Conservation (phyloP, 2,797 vertebrate genomes). For the Lepus townsendii region DNA sequence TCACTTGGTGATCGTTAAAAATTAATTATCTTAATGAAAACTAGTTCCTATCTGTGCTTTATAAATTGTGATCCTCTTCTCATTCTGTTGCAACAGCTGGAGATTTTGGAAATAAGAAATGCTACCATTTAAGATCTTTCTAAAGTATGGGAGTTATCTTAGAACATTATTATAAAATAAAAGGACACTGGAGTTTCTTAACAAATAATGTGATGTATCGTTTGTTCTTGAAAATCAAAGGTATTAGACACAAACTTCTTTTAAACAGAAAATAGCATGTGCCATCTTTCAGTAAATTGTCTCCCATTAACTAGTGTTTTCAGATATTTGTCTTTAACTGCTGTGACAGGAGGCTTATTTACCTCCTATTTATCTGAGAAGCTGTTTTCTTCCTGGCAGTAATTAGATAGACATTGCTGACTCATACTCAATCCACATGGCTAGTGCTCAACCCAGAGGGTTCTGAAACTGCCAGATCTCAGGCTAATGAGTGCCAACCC, state of each 20-base stretch:
- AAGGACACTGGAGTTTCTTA: neutral
- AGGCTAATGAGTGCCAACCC: neutral
- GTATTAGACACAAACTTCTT: neutral
- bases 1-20: neutral
- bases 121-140: neutral
- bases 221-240: neutral
- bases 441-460: neutral
- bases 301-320: neutral
- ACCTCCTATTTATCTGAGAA: neutral
- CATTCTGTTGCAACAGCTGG: neutral
- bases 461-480: neutral
- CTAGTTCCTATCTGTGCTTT: neutral
- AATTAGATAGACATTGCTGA: neutral
- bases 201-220: neutral
- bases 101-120: conserved; percentile 1
- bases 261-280: neutral
- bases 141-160: neutral
- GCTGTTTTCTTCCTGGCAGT: neutral
- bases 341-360: neutral
- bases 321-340: neutral
- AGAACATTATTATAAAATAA: neutral
- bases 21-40: neutral
- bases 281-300: neutral
- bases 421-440: neutral
- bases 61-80: neutral